Conservation (phyloP, 2,797 vertebrate genomes). For the Heliangelus exortis region DNA sequence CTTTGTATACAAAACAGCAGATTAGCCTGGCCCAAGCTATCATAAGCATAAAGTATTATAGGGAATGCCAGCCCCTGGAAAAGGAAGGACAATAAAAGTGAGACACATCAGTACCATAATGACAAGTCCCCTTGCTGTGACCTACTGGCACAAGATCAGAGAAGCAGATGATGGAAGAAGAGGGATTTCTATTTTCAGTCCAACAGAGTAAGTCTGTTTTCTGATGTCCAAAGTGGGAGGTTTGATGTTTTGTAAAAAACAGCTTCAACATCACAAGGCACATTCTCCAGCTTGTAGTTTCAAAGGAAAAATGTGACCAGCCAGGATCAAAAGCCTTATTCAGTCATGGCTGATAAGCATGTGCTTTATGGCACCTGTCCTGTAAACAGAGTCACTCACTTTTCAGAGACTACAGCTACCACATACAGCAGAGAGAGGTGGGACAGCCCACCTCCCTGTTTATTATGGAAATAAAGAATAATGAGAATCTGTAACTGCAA, state of each 20-base stretch:
- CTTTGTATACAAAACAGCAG: not conserved
- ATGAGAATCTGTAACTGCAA: not conserved
- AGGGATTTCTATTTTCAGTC: not conserved
- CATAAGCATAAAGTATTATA: not conserved
- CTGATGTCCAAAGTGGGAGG: not conserved
- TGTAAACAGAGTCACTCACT: not conserved
- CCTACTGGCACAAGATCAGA: slow-evolving; percentile 7
- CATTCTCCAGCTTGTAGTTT: not conserved
- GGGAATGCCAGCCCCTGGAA: not conserved
- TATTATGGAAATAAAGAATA: not conserved
- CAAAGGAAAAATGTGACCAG: slow-evolving; percentile 22
- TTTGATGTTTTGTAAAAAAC: not conserved
- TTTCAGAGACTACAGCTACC: not conserved
- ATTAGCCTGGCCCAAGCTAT: not conserved
- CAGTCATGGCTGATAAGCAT: not conserved
- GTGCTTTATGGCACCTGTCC: not conserved
- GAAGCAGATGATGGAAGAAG: not conserved
- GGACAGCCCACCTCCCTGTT: not conserved
- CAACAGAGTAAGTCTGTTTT: not conserved
- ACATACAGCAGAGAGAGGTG: not conserved
- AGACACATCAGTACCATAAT: not conserved
- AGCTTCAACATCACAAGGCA: slow-evolving; percentile 1
- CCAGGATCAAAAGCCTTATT: not conserved
- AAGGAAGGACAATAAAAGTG: not conserved
- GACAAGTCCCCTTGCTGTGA: not conserved